Evolutionary conservation across 2,113 vertebrate species (phyloP).

Genomic region (Leptobrachium ailaonicum): DNA sequence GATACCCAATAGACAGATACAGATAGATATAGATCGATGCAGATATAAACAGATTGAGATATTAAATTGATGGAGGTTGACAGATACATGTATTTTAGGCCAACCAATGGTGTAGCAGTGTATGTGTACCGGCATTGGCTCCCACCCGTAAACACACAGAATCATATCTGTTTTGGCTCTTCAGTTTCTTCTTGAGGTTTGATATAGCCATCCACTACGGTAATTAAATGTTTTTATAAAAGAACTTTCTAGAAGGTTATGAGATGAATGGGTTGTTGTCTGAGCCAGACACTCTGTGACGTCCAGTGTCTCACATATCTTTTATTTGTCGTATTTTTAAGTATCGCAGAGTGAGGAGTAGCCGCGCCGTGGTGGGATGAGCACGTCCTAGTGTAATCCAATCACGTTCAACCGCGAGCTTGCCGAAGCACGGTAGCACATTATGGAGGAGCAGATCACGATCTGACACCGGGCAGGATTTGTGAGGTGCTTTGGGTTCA

Average conservation of each 20-base stretch:
- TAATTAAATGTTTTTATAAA: too few relatives aligned
- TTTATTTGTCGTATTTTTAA: too few relatives aligned
- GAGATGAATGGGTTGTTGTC: too few relatives aligned
- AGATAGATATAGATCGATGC: background rate
- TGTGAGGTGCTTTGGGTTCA: background rate
- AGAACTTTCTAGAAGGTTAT: too few relatives aligned
- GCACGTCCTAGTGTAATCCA: background rate
- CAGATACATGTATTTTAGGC: background rate
- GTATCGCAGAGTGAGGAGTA: background rate
- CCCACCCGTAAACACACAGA: too few relatives aligned
- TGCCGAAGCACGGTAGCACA: background rate
- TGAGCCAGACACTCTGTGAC: too few relatives aligned
- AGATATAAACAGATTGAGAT: background rate
- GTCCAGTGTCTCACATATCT: too few relatives aligned
- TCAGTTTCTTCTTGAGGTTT: background rate
- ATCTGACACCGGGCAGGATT: background rate
- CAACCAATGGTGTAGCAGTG: too few relatives aligned
- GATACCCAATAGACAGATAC: background rate
- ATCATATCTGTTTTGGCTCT: background rate
- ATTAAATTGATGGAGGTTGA: background rate
- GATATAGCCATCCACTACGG: too few relatives aligned
- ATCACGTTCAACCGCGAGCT: background rate
- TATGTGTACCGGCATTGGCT: too few relatives aligned
- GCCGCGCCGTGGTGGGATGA: background rate
- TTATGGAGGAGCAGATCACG: background rate